Evolutionary conservation across 2,797 vertebrate genomes (phyloP).

Genomic region (Amblyraja radiata): DNA sequence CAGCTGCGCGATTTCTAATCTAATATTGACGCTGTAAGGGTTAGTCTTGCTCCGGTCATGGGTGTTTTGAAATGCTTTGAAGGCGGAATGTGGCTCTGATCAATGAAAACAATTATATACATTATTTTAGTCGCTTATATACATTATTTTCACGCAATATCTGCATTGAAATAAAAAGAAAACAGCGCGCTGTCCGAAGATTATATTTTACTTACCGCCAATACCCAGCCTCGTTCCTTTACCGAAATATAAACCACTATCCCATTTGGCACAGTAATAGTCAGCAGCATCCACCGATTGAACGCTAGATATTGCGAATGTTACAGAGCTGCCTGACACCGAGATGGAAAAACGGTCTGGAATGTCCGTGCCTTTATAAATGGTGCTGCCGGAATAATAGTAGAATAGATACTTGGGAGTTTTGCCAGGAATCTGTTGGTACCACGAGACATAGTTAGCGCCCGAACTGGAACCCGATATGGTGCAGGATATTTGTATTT

Average conservation of each 20-base stretch:
- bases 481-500: slow-evolving; percentile 47
- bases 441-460: slow-evolving; percentile 51
- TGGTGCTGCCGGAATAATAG: slow-evolving; percentile 46
- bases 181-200: no score
- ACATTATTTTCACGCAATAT: not conserved
- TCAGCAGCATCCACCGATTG: slow-evolving; percentile 48
- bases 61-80: not conserved
- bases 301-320: slow-evolving; percentile 49
- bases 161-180: no score
- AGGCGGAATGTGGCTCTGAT: no score
- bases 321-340: slow-evolving; percentile 46
- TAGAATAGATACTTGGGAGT: slow-evolving; percentile 51
- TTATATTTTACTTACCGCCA: not conserved
- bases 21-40: not conserved
- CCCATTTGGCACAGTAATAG: slow-evolving; percentile 52
- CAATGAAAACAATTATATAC: not conserved
- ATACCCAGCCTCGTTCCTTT: not conserved
- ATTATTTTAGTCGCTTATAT: not conserved
- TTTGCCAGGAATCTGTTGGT: slow-evolving; percentile 49
- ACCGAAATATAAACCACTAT: not conserved
- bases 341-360: slow-evolving; percentile 52
- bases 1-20: no score
- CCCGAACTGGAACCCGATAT: slow-evolving; percentile 44
- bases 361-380: slow-evolving; percentile 40
- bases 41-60: not conserved